Conservation (phyloP, 2,888 invertebrate species). For the Campoplex capitator region DNA sequence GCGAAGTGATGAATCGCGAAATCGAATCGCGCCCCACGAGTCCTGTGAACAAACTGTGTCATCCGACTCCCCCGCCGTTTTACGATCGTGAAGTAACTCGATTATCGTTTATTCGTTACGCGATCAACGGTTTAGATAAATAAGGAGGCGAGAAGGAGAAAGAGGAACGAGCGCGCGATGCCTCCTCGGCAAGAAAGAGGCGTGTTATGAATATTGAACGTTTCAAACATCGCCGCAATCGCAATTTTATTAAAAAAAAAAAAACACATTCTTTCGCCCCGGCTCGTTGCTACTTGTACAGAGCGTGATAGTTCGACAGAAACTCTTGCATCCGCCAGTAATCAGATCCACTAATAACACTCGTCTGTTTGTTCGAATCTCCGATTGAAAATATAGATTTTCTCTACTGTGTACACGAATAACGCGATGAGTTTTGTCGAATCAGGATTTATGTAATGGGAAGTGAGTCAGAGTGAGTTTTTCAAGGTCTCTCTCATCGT, state of each 20-base stretch:
- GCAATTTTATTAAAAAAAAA: not conserved
- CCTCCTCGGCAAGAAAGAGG: conserved; percentile 26
- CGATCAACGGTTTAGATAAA: conserved; percentile 36
- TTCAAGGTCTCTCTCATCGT: conserved; percentile 12
- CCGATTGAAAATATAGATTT: not conserved
- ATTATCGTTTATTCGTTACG: conserved; percentile 58
- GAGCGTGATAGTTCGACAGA: not conserved
- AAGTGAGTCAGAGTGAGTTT: conserved; percentile 6
- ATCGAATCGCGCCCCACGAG: conserved; percentile 16
- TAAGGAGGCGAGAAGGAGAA: not conserved
- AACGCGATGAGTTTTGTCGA: not conserved
- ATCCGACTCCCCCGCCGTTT: conserved; percentile 17
- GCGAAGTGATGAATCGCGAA: conserved; percentile 1
- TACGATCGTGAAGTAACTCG: conserved; percentile 58
- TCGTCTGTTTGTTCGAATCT: conserved; percentile 7
- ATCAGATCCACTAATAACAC: conserved; percentile 18
- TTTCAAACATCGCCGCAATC: conserved; percentile 47
- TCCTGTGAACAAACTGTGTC: conserved; percentile 32
- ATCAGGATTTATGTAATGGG: conserved; percentile 7
- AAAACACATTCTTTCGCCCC: conserved; percentile 31
- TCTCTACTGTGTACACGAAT: not conserved
- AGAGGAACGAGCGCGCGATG: not conserved
- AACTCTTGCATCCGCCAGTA: not conserved
- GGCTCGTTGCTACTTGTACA: conserved; percentile 11
- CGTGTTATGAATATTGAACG: conserved; percentile 65